Base-by-base conservation (phyloP, 2,888 invertebrate species). In the Toxonevra muliebris region DNA sequence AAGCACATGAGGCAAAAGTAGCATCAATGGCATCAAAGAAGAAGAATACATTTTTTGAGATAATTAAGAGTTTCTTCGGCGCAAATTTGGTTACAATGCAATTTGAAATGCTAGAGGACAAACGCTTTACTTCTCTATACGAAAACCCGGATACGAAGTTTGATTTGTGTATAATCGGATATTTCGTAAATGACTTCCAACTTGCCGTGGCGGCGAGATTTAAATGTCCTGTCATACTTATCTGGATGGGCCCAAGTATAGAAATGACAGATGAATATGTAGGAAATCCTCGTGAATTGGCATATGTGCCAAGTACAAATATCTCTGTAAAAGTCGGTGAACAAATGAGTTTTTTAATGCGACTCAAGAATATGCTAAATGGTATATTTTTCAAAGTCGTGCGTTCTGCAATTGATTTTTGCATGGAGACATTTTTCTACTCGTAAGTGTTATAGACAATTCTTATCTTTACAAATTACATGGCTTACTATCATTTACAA, bases 91-190 rank as follows among this genome's bases (percentile, higher is more conserved):
- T 80, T 10, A 68, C 77, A 5, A 76, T 77, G 61, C 84, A 84
- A 58, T 76, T 68, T 19, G 82, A 82, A 8, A 65, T 76, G 0
- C 54, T 83, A 42, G 77, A 78, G 20, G 75, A 82, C 60, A 52
- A 73, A 7, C 75, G 77, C 1, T 84, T 84, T 61, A 79, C 74
- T 1, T 73, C 74, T 5, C 75, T 83, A 4, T 80, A 84, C 58
- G 75, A 77, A 4, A 78, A 81, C 64, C 73, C 78, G 2, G 77
- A 73, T 57, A 82, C 78, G 53, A 80, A 83, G 45, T 86, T 83
- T 45, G 84, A 84, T 72, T 74, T 82, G 40, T 78, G 84, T 4
- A 66, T 84, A n/a, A 30, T 79, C 10, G 86, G 84, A 0, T 82
- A 76, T 71, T 83, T 84, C 64, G 75, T 84, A 57, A 84, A 83